A percentile compares a stretch with the other conserved stretches of the same genome.
Evolutionary conservation across 2,888 invertebrate genomes (phyloP).

Genomic region (Rugalucina vietnamica): DNA sequence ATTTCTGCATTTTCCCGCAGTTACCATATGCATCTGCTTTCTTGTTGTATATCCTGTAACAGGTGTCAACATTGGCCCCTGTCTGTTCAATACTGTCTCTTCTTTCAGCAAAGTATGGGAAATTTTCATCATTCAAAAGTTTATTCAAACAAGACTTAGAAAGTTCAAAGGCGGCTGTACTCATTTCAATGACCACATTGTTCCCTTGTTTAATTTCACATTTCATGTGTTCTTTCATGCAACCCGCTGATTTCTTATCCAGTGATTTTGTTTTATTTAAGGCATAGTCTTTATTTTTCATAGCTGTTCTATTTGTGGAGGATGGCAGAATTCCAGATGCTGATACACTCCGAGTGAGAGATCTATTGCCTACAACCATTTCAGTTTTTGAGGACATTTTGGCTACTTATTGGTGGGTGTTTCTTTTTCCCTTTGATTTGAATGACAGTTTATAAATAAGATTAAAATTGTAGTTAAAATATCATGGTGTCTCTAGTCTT

Average conservation of each 20-base stretch:
- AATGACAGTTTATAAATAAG: no score
- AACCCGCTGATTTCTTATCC: not conserved
- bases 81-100: not conserved
- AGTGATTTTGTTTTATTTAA: not conserved
- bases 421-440: no score
- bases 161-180: no score
- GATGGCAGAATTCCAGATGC: not conserved
- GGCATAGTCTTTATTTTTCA: not conserved
- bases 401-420: no score
- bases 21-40: no score
- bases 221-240: no score
- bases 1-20: no score
- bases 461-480: no score
- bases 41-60: not conserved
- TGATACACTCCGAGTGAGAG: not conserved
- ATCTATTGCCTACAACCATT: not conserved
- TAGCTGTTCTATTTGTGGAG: not conserved
- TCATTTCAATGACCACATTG: not conserved
- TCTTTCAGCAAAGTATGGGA: not conserved
- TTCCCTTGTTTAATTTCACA: not conserved
- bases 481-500: no score
- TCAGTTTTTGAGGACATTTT: no score
- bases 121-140: not conserved
- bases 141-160: not conserved
- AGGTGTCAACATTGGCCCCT: not conserved